phyloP scores from a whole-genome alignment of 2,888 invertebrate genomes.

The Cordilura impudica region DNA sequence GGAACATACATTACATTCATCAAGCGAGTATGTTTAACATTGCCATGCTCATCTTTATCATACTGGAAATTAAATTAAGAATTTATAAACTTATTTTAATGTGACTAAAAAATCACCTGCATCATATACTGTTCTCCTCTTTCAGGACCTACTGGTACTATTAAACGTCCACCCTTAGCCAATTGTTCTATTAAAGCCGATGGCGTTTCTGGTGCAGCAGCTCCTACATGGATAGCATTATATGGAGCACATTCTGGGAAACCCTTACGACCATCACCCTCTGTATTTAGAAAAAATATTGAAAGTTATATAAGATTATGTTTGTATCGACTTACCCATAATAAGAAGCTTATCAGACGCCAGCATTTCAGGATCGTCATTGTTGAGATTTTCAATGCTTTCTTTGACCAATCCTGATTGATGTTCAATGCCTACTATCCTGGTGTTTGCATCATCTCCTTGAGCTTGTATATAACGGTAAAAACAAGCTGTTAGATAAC shows the following conservation, averaged over 20 bases:
- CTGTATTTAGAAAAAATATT: conserved; percentile 73
- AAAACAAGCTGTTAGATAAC: conserved; percentile 95
- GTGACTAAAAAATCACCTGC: conserved; percentile 78
- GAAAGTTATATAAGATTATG: not conserved
- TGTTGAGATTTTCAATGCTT: conserved; percentile 87
- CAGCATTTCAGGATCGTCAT: conserved; percentile 85
- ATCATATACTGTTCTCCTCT: conserved; percentile 92
- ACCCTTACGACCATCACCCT: conserved; percentile 94
- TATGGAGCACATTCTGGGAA: conserved; percentile 87
- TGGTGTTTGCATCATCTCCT: conserved; percentile 76
- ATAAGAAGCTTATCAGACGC: conserved; percentile 84
- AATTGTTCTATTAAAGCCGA: conserved; percentile 81
- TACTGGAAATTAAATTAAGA: conserved; percentile 80
- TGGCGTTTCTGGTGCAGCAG: conserved; percentile 89
- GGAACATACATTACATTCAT: conserved; percentile 99
- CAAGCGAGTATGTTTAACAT: conserved; percentile 85
- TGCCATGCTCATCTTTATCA: conserved; percentile 91
- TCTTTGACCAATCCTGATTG: conserved; percentile 88
- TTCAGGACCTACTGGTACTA: conserved; percentile 93
- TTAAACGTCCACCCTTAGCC: conserved; percentile 87
- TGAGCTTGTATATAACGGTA: conserved; percentile 86
- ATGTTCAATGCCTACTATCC: conserved; percentile 93
- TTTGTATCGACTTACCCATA: conserved; percentile 80
- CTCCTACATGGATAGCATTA: conserved; percentile 96
- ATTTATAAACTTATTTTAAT: not conserved